A percentile compares a stretch with the other conserved stretches of the same genome.
Conservation (phyloP, 2,797 vertebrate species). For the Sparus aurata region DNA sequence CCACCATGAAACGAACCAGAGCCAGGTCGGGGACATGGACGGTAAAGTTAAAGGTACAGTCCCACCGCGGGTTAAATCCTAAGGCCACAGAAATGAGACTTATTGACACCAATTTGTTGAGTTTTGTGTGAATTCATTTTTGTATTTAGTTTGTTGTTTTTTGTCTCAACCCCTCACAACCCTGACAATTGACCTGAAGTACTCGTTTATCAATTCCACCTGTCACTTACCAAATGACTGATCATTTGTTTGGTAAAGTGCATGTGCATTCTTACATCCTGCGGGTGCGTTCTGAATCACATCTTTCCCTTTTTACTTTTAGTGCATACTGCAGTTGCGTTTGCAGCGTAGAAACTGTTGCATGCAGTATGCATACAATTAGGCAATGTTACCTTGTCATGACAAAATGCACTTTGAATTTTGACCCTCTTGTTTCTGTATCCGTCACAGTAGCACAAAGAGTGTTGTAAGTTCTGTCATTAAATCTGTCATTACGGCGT, state of each 20-base stretch:
- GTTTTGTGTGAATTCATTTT: neutral
- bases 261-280: too few relatives aligned
- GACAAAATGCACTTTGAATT: too few relatives aligned
- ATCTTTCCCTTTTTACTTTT: too few relatives aligned
- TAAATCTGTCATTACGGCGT: too few relatives aligned
- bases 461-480: too few relatives aligned
- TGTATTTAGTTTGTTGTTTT: neutral
- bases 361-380: too few relatives aligned
- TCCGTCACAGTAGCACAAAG: too few relatives aligned
- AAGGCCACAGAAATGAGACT: constrained; percentile 13
- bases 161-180: neutral
- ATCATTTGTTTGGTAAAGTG: neutral
- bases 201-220: neutral
- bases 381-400: too few relatives aligned
- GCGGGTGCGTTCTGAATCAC: too few relatives aligned
- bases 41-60: constrained; percentile 85
- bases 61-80: constrained; percentile 88
- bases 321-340: too few relatives aligned
- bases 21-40: constrained; percentile 85
- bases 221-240: neutral
- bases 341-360: too few relatives aligned
- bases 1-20: constrained; percentile 91
- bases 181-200: neutral
- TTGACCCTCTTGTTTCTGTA: too few relatives aligned
- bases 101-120: neutral